Conservation (phyloP, 2,113 vertebrate genomes). For the Proterorhinus semilunaris region DNA sequence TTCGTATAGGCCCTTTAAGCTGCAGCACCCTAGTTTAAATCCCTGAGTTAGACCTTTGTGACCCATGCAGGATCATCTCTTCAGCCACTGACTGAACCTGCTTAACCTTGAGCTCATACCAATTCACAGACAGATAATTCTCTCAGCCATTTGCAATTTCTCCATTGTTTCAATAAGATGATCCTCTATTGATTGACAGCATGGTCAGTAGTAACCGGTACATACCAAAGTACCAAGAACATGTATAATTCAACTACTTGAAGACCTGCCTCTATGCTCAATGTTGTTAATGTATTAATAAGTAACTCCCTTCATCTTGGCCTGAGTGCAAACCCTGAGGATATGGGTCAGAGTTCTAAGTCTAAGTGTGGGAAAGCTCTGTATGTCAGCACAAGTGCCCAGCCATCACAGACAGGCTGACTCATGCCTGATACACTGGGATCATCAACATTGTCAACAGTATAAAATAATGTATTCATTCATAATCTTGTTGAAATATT, state of each 20-base stretch:
- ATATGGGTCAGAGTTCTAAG: slow-evolving; percentile 22
- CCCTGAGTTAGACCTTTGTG: background rate
- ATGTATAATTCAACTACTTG: background rate
- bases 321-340: background rate
- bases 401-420: slow-evolving; percentile 26
- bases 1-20: too few relatives aligned
- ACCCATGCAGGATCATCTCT: slow-evolving; percentile 23
- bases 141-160: slow-evolving; percentile 41
- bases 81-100: slow-evolving; percentile 23
- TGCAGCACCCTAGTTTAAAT: background rate
- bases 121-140: slow-evolving; percentile 25
- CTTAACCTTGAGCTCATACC: slow-evolving; percentile 23
- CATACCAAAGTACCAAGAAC: background rate
- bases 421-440: slow-evolving; percentile 30
- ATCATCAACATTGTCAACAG: slow-evolving; percentile 17
- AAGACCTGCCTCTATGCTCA: background rate
- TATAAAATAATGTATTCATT: background rate
- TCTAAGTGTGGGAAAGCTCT: slow-evolving; percentile 37
- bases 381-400: slow-evolving; percentile 1
- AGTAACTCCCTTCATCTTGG: slow-evolving; percentile 1
- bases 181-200: slow-evolving; percentile 32
- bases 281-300: background rate
- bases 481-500: background rate
- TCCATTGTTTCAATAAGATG: slow-evolving; percentile 38
- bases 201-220: background rate